Conservation (phyloP, 2,888 invertebrate species). For the Drosophila ezoana region DNA sequence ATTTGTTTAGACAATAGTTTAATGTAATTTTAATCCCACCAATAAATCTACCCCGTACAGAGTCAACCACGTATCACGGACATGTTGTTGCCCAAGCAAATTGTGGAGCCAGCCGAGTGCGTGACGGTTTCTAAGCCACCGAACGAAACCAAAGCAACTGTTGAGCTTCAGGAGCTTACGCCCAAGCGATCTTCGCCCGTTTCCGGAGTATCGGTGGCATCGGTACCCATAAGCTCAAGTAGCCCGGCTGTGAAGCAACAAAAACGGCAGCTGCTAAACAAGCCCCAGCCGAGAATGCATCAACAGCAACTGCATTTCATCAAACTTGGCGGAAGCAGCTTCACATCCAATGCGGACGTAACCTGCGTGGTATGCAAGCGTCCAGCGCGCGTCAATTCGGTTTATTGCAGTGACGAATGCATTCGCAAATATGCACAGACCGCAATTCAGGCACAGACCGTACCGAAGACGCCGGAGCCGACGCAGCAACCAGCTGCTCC, state of each 20-base stretch:
- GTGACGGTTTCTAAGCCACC: slow-evolving; percentile 29
- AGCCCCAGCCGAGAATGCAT: slow-evolving; percentile 43
- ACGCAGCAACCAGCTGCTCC: slow-evolving; percentile 26
- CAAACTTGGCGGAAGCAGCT: slow-evolving; percentile 52
- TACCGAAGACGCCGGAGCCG: slow-evolving; percentile 66
- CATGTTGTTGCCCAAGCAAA: slow-evolving; percentile 46
- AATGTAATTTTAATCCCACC: neutral
- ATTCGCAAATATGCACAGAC: slow-evolving; percentile 94
- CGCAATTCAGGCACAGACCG: slow-evolving; percentile 83
- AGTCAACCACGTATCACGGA: slow-evolving; percentile 71
- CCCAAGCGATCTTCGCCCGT: slow-evolving; percentile 22
- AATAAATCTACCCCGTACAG: slow-evolving; percentile 22
- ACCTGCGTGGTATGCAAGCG: slow-evolving; percentile 92
- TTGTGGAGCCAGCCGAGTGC: slow-evolving; percentile 7
- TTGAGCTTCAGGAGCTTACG: slow-evolving; percentile 17
- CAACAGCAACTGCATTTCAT: slow-evolving; percentile 69
- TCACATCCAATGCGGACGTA: slow-evolving; percentile 25
- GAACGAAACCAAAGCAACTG: slow-evolving; percentile 37
- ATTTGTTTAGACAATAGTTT: neutral
- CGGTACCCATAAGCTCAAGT: slow-evolving; percentile 13
- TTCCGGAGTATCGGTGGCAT: slow-evolving; percentile 5
- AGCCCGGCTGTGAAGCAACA: slow-evolving; percentile 17
- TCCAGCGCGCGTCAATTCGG: slow-evolving; percentile 90
- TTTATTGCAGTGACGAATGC: slow-evolving; percentile 95
- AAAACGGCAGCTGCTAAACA: slow-evolving; percentile 13